Base-by-base conservation (phyloP, 2,797 vertebrate genomes). In the Epinephelus coioides region DNA sequence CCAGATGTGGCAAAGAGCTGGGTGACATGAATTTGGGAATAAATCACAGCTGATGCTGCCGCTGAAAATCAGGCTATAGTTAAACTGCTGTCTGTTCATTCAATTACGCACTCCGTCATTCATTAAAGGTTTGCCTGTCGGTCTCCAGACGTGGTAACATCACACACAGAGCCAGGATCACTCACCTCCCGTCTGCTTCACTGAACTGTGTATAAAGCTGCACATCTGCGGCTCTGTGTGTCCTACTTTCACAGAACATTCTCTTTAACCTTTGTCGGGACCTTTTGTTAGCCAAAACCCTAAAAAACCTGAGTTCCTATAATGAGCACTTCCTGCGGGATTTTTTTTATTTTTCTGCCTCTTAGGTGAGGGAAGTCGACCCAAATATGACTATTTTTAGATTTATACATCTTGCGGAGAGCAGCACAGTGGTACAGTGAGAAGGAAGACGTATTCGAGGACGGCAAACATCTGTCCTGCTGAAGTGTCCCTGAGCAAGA, bases 221-320 rank as follows among this genome's bases (percentile, higher is more conserved):
- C 43, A 27, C 43, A n/a, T 68, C 47, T 30, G 1, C 23, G 12
- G 21, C 4, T 2, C 44, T 12, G 4, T 23, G 21, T 57, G 70
- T 56, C 56, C 77, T 64, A 79, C 63, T 77, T 82, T 34, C 34
- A 40, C 17, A 17, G 4, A 14, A 66, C 46, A 71, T 43, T 71
- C 46, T 65, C 62, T 69, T 60, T 64, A 74, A 70, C 63, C 74
- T 77, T 86, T 73, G 15, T 81, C 68, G 73, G 64, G 55, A 56
- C 47, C 34, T 73, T 85, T 40, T 74, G 65, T 18, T 7, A 38
- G 46, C 13, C 18, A 19, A 63, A 79, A 64, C 18, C 25, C 18
- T 11, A 46, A 49, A 19, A 18, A 43, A 47, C 30, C 49, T 2
- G 6, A 78, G 49, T 60, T 81, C 40, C 63, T 51, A 19, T 80